Evolutionary conservation across 2,113 vertebrate species (phyloP).

Genomic region (cattle (Bos taurus)): ARS-UCD2.0 NC_037342.1:15577501-15578000

Average conservation of each 20-base stretch:
- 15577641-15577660: neutral
- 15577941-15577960: neutral
- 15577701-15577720: neutral
- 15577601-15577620: neutral
- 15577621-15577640: constrained; percentile 21
- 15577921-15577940: neutral
- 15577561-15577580: neutral
- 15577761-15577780: neutral
- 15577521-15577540: constrained; percentile 34
- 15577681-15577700: neutral
- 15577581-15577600: constrained; percentile 15
- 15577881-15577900: neutral
- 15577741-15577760: neutral
- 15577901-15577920: neutral
- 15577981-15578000: neutral
- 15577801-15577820: neutral
- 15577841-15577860: neutral
- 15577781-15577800: neutral
- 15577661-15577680: neutral
- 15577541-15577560: neutral
- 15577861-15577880: neutral
- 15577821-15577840: neutral
- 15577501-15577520: constrained; percentile 36
- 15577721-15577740: neutral
- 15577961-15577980: neutral